Evolutionary conservation across 2,888 invertebrate species (phyloP), one percentile per base, ranked within the genome.

Genomic region (Leptopilina myrica): DNA sequence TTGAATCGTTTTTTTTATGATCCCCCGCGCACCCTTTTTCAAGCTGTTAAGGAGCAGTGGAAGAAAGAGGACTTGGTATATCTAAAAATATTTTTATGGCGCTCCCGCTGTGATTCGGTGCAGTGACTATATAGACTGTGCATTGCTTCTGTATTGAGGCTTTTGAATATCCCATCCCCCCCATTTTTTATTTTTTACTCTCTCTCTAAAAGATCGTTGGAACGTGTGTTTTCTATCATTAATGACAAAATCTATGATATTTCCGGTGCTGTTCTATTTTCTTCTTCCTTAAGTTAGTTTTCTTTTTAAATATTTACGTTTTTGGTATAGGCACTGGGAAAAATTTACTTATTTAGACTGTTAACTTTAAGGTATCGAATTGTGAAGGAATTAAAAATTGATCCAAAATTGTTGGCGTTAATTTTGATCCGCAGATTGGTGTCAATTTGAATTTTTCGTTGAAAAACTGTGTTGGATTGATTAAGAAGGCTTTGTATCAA

Each of bases 81-180:
- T 90, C 91, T 91, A 91, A 91, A 91, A 91, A 91, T 91, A 91
- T 91, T 91, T 91, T 91, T 90, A 91, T 90, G 91, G 88, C 87
- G 89, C 90, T 88, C 90, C 91, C 89, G 91, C 91, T 91, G 91
- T 86, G 91, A 89, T 88, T 84, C 86, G 67, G 66, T 83, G 84
- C 82, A 73, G 56, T 53, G 14, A 53, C 53, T 64, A 20, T 46
- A 67, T 40, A 64, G 64, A 9, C 33, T 64, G 64, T 64, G 64
- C 64, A 64, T 56, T 53, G 86, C 87, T 88, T 88, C 88, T 88
- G 88, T 89, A 88, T 87, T 85, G 87, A 88, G 86, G 87, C 83
- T 85, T 33, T 88, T 87, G 88, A 84, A 86, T 87, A 84, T 84
- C 82, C 81, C 20, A 20, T 20, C 20, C 82, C 82, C 83, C 82